Conservation (phyloP, 2,113 vertebrate genomes). For the Xyliphius kryptos region DNA sequence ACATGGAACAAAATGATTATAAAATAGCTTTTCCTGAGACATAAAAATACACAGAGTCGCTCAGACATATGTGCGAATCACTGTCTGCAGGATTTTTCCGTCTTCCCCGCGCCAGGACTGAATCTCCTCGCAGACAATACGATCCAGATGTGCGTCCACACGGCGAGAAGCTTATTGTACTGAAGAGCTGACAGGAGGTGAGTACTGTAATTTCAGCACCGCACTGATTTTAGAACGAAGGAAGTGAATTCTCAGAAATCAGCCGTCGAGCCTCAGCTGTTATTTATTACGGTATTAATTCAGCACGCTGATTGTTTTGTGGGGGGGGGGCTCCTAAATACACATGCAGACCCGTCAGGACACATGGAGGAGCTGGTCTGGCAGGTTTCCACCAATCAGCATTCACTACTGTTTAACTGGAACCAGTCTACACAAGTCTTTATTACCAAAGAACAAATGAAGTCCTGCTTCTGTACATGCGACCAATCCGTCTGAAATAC, state of each 20-base stretch:
- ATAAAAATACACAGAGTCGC: conserved; percentile 38
- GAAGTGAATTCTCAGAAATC: background rate
- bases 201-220: background rate
- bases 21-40: conserved; percentile 35
- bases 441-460: too few species aligned
- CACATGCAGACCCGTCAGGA: too few species aligned
- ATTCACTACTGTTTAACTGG: too few species aligned
- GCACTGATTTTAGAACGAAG: background rate
- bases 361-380: too few species aligned
- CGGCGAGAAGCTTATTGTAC: conserved; percentile 31
- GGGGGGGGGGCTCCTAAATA: too few species aligned
- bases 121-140: conserved; percentile 50
- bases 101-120: conserved; percentile 54
- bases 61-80: conserved; percentile 58
- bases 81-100: conserved; percentile 67
- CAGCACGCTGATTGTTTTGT: background rate
- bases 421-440: too few species aligned
- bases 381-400: too few species aligned
- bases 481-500: too few species aligned
- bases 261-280: background rate
- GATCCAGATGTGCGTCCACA: conserved; percentile 64
- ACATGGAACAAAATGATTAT: conserved; percentile 42
- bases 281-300: background rate
- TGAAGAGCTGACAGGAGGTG: conserved; percentile 24
- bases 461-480: too few species aligned